A percentile compares a stretch with the other conserved stretches of the same genome.
Conservation (phyloP, 2,113 vertebrate genomes). For the Tupaia chinensis region DNA sequence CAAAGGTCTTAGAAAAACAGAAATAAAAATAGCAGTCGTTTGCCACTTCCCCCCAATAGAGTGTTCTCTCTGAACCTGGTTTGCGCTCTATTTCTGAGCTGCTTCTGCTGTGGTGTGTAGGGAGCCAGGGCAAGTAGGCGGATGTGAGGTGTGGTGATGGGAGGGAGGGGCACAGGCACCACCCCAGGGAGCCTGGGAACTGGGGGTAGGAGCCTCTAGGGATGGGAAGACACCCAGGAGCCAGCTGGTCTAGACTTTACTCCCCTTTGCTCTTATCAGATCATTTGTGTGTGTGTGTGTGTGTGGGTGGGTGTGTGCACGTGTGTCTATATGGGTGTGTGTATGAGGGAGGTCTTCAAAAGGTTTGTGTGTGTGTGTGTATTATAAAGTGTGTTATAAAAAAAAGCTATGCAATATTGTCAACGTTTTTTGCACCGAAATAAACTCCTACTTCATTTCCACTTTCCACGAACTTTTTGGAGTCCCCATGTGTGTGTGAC, state of each 20-base stretch:
- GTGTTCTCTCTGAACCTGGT: background rate
- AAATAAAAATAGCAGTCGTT: conserved; percentile 72
- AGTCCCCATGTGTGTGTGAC: too few species aligned
- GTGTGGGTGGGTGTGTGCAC: fast-evolving
- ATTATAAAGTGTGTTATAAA: too few species aligned
- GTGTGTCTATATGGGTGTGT: background rate
- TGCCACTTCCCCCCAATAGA: conserved; percentile 59
- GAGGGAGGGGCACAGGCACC: too few species aligned
- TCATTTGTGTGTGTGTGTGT: fast-evolving
- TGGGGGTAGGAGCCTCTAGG: background rate
- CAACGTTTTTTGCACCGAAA: too few species aligned
- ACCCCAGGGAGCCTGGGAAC: background rate
- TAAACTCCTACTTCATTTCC: too few species aligned
- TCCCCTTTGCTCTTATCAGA: background rate
- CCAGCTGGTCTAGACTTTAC: background rate
- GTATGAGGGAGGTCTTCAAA: too few species aligned
- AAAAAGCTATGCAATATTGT: too few species aligned
- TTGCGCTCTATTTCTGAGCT: conserved; percentile 5
- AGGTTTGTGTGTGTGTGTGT: too few species aligned
- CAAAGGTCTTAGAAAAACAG: conserved; percentile 71
- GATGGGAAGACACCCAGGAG: background rate
- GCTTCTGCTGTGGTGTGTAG: background rate
- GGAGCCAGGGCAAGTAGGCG: background rate
- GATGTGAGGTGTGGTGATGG: background rate
- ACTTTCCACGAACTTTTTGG: too few species aligned